These are phyloP conservation scores for Entelurus aequoreus DNA, from an alignment of 2,113 vertebrate species.

Conservation along the genomic window DNA sequence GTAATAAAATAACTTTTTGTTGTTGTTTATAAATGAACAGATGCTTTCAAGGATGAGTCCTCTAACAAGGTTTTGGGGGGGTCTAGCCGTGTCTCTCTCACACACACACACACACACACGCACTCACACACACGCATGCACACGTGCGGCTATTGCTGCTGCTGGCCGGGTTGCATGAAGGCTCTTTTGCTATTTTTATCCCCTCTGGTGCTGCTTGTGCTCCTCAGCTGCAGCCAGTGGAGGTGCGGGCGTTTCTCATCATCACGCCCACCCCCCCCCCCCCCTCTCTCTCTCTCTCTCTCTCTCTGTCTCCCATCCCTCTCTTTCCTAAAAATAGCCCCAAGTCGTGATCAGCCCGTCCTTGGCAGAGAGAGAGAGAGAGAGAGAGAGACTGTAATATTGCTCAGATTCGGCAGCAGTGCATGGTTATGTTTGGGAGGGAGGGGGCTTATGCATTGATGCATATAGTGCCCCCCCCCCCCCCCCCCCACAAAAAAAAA, in stretches of 20 bases:
- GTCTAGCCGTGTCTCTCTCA: no score
- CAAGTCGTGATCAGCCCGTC: conserved; percentile 70
- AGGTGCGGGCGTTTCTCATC: conserved; percentile 61
- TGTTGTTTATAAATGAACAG: no score
- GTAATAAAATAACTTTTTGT: no score
- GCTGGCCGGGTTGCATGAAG: conserved; percentile 55
- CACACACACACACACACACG: background rate
- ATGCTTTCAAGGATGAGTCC: no score
- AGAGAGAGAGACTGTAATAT: conserved; percentile 52
- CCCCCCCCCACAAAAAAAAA: conserved; percentile 41
- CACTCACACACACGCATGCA: background rate
- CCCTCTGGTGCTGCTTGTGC: conserved; percentile 70
- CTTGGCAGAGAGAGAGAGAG: conserved; percentile 53
- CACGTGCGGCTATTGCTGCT: background rate
- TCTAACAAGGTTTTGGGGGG: no score
- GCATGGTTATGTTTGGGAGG: conserved; percentile 17
- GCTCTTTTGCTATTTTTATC: conserved; percentile 76
- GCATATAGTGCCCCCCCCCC: conserved; percentile 79
- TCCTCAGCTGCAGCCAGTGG: conserved; percentile 53
- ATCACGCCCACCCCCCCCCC: conserved; percentile 43
- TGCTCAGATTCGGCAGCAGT: conserved; percentile 63
- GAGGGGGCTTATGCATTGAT: conserved; percentile 73
- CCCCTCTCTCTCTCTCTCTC: conserved; percentile 25
- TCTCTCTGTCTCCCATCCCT: conserved; percentile 35
- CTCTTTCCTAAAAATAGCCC: conserved; percentile 78